These are phyloP conservation scores for Nannoperca obscura DNA, from an alignment of 2,797 vertebrate species.

Conservation along the genomic window DNA sequence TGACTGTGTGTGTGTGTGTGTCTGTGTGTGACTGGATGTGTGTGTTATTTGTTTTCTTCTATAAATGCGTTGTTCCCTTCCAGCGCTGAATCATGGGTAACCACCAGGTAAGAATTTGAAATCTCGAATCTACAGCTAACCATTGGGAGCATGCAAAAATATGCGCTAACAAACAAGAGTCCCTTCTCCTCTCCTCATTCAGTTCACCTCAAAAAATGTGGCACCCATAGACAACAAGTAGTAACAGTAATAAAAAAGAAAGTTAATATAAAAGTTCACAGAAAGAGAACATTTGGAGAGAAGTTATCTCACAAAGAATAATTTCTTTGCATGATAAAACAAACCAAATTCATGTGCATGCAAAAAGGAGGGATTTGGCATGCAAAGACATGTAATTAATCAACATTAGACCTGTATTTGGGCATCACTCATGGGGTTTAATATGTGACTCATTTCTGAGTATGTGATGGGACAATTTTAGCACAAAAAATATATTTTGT, in stretches of 20 bases:
- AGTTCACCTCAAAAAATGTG: neutral
- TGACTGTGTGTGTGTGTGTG: neutral
- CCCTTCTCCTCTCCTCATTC: neutral
- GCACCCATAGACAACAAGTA: neutral
- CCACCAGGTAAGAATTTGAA: constrained; percentile 3
- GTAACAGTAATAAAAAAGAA: no score
- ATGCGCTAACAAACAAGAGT: neutral
- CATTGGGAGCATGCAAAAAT: neutral
- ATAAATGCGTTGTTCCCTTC: constrained; percentile 19
- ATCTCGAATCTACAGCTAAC: neutral
- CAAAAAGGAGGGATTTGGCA: neutral
- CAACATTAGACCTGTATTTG: neutral
- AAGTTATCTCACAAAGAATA: neutral
- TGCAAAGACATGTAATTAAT: neutral
- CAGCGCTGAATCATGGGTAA: neutral
- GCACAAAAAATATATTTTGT: neutral
- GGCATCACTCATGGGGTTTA: neutral
- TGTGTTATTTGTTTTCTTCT: constrained; percentile 6
- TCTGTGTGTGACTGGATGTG: neutral
- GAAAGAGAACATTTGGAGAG: neutral
- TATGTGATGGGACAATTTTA: neutral
- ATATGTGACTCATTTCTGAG: neutral
- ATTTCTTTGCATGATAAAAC: neutral
- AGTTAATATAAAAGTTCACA: neutral
- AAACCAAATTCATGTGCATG: neutral